Percentiles rank a stretch among this genome's conserved stretches.
These are phyloP conservation scores for Uromys caudimaculatus DNA, from an alignment of 2,797 vertebrate genomes.

Conservation along the genomic window DNA sequence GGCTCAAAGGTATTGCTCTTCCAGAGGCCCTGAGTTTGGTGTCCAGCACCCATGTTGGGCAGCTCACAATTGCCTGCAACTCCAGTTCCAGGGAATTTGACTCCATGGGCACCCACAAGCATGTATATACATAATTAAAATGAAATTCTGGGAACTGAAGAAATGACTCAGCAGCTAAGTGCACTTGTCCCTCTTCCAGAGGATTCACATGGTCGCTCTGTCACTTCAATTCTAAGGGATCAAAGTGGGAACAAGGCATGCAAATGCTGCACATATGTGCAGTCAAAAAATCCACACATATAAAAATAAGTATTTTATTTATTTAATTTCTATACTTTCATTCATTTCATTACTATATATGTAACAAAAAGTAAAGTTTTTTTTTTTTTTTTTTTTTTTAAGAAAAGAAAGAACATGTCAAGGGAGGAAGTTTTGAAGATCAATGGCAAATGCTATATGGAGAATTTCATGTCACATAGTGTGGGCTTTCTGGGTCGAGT, in stretches of 20 bases:
- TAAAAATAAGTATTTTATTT: background rate
- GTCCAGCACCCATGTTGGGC: background rate
- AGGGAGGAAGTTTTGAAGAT: background rate
- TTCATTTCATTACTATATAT: background rate
- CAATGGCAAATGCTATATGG: background rate
- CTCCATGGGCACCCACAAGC: background rate
- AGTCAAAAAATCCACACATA: background rate
- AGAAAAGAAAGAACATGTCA: background rate
- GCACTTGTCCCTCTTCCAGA: background rate
- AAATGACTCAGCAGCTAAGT: background rate
- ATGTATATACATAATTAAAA: background rate
- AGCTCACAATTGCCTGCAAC: background rate
- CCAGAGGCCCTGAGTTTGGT: background rate
- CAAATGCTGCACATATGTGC: background rate
- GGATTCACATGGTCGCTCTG: background rate
- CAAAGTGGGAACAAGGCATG: background rate
- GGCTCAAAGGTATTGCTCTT: background rate
- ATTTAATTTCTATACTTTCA: background rate
- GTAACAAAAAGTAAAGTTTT: background rate
- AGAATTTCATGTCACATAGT: background rate
- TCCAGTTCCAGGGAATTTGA: background rate
- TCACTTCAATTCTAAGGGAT: background rate
- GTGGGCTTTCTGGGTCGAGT: background rate
- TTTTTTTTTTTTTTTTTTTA: too few relatives aligned
- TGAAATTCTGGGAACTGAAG: background rate